Evolutionary conservation across 2,113 vertebrate genomes (phyloP), one percentile per base, ranked within the genome.

Genomic region (Pholis gunnellus): DNA sequence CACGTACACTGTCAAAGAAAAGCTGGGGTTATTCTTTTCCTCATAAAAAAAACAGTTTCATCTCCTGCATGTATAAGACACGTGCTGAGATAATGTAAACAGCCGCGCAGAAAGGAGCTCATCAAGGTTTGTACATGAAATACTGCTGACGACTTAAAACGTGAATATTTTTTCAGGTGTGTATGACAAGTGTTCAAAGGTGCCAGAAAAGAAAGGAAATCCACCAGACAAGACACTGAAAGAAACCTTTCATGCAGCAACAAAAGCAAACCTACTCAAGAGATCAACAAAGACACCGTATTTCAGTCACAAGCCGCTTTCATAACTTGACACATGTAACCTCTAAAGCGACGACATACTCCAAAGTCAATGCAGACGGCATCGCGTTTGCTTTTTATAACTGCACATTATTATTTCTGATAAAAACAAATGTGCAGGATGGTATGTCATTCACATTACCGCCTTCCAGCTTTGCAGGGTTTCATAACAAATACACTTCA

Each of bases 221-320:
- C 50, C 22, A 38, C 0, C 15, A 61, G 31, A 72, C 13, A 46
- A 83, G 61, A 25, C 36, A 34, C 25, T 20, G 9, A 75, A 38
- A 59, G 46, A 56, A 67, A 17, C 8, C 56, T 69, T 85, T 76
- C 31, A 52, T 36, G 44, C 38, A 25, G 31, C 66, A 73, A 76
- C 61, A 56, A 69, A 29, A 72, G 61, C 3, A 1, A 64, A 59
- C 1, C 36, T 29, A 69, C 57, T 73, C 54, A 54, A 4, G 27
- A 59, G 9, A 81, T 66, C 48, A 66, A 64, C 56, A 69, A 11
- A 38, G 18, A 79, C 0, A 1, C 11, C 3, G 14, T 8, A 6
- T 56, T 46, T 44, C 50, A 66, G 42, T 52, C 44, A 34, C 22
- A 14, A 17, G 22, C 25, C 60, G 38, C 36, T 31, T 57, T 67